Evolutionary conservation across 2,113 vertebrate species (phyloP).

Genomic region (Rafetus swinhoei): DNA sequence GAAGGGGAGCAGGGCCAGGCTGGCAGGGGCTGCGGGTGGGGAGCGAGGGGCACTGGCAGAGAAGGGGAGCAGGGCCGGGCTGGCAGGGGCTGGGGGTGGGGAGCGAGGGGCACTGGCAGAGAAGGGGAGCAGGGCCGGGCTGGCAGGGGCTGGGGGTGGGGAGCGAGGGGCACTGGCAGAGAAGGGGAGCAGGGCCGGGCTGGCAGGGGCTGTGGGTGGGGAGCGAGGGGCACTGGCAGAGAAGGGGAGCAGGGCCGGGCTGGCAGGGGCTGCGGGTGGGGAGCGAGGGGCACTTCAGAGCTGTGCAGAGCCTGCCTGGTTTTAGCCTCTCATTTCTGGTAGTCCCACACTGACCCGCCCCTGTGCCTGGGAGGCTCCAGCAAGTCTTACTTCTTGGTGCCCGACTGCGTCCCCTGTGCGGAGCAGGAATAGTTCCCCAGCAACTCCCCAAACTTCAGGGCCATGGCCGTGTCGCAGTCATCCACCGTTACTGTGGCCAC

Average conservation of each 20-base stretch:
- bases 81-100: background rate
- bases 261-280: background rate
- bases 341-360: background rate
- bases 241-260: background rate
- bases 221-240: background rate
- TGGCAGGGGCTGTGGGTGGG: too few species aligned
- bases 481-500: conserved; percentile 91
- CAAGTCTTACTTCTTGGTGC: conserved; percentile 90
- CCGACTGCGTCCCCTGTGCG: conserved; percentile 91
- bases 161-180: too few species aligned
- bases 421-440: conserved; percentile 93
- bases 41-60: too few species aligned
- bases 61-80: too few species aligned
- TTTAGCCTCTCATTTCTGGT: background rate
- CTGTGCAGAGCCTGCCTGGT: background rate
- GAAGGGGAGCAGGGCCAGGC: too few species aligned
- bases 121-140: background rate
- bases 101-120: background rate
- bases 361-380: background rate
- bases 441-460: conserved; percentile 87
- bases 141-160: too few species aligned
- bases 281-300: background rate
- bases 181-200: background rate
- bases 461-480: conserved; percentile 89
- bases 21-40: too few species aligned